Percentiles rank a stretch among this genome's conserved stretches.
phyloP scores from a whole-genome alignment of 2,888 invertebrate genomes.

The Drosophila prolongata region DNA sequence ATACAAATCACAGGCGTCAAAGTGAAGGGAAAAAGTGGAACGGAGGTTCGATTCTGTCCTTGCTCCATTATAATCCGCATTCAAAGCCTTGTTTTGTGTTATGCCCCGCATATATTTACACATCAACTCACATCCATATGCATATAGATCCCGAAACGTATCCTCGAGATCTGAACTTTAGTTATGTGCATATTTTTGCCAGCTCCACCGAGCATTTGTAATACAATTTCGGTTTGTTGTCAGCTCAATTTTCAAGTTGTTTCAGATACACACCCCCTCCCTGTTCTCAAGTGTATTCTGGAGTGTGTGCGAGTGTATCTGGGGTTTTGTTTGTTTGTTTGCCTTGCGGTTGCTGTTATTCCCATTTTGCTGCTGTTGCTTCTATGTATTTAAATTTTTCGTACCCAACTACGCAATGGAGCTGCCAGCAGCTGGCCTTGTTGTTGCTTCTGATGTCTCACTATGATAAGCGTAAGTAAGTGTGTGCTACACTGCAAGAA shows the following conservation, averaged over 20 bases:
- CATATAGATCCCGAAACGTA: conserved; percentile 22
- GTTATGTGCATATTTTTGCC: conserved; percentile 75
- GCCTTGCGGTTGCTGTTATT: conserved; percentile 56
- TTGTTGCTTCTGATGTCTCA: conserved; percentile 28
- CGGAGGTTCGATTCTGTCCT: conserved; percentile 13
- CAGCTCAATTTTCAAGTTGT: conserved; percentile 80
- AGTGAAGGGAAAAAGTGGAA: not conserved
- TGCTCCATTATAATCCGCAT: conserved; percentile 68
- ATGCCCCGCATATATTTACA: conserved; percentile 37
- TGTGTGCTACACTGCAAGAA: conserved; percentile 57
- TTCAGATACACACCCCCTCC: conserved; percentile 30
- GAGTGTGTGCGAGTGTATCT: conserved; percentile 12
- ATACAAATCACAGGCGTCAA: conserved; percentile 38
- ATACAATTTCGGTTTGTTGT: conserved; percentile 77
- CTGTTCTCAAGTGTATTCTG: conserved; percentile 5
- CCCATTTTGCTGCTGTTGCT: conserved; percentile 40
- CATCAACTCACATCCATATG: conserved; percentile 31
- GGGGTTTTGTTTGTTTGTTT: conserved; percentile 52
- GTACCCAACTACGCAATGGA: conserved; percentile 43
- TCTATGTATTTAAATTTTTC: conserved; percentile 57
- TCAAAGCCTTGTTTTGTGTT: conserved; percentile 52
- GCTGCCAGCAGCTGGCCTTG: conserved; percentile 55
- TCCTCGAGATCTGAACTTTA: conserved; percentile 60
- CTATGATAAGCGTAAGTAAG: conserved; percentile 35
- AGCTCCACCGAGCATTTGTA: conserved; percentile 54